Percentiles rank a stretch among this genome's conserved stretches.
Evolutionary conservation across 2,797 vertebrate species (phyloP).

Genomic region (Bryconaethiops microstoma): DNA sequence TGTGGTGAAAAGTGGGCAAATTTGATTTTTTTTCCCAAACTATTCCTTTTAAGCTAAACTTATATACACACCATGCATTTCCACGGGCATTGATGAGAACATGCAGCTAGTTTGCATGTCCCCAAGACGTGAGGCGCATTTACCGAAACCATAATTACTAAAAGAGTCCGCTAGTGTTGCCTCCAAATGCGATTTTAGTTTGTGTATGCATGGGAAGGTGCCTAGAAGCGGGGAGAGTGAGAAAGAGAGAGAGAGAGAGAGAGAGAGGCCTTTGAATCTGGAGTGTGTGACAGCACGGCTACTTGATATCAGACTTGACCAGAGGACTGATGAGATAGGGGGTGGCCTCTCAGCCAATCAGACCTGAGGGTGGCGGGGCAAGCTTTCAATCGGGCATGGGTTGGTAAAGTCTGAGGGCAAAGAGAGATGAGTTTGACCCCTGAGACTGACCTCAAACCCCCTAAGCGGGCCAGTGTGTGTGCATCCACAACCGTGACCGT

Average conservation of each 20-base stretch:
- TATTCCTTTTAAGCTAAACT: neutral
- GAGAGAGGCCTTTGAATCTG: constrained; percentile 40
- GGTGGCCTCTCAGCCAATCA: constrained; percentile 38
- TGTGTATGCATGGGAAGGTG: constrained; percentile 14
- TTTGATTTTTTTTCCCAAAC: too few species aligned
- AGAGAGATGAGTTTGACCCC: constrained; percentile 47
- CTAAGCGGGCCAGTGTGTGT: constrained; percentile 5
- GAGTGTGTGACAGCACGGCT: constrained; percentile 42
- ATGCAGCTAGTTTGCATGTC: neutral
- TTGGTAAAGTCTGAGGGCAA: constrained; percentile 31
- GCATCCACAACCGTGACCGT: constrained; percentile 11
- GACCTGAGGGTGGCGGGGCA: constrained; percentile 8
- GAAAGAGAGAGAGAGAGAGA: constrained; percentile 55
- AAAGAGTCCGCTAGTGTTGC: constrained; percentile 14
- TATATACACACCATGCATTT: neutral
- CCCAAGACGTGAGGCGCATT: neutral
- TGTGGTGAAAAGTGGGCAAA: too few species aligned
- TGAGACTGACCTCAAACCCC: constrained; percentile 25
- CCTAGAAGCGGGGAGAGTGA: constrained; percentile 54
- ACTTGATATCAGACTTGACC: constrained; percentile 19
- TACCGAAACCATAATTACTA: constrained; percentile 11
- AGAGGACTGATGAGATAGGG: constrained; percentile 50
- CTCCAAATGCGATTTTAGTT: constrained; percentile 14
- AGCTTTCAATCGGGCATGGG: constrained; percentile 38
- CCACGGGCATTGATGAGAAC: neutral